Conservation (phyloP, 2,888 invertebrate genomes). For the Papilio protenor region DNA sequence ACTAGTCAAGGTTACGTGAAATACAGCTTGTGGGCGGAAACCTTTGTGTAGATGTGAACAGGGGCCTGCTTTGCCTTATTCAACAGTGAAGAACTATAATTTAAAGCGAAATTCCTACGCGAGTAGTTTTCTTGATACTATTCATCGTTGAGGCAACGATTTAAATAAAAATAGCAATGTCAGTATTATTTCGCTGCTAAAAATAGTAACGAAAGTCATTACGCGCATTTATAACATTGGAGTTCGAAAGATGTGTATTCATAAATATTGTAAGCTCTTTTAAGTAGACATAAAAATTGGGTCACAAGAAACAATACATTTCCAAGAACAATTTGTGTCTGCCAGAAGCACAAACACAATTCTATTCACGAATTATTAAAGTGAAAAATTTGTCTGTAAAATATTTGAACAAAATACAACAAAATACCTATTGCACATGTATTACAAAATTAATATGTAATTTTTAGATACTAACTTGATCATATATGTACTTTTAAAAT, state of each 20-base stretch:
- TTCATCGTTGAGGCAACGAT: no score
- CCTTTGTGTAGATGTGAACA: no score
- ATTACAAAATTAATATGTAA: no score
- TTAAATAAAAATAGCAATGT: no score
- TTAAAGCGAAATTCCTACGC: no score
- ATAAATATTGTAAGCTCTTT: constrained; percentile 26
- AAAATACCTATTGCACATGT: no score
- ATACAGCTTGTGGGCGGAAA: no score
- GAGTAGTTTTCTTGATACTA: no score
- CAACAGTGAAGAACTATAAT: no score
- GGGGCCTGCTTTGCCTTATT: no score
- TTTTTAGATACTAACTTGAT: no score
- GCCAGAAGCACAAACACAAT: constrained; percentile 38
- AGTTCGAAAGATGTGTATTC: constrained; percentile 14
- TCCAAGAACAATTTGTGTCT: constrained; percentile 46
- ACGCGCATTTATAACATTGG: constrained; percentile 7
- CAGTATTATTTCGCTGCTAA: neutral
- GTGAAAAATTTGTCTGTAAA: constrained; percentile 8
- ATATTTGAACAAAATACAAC: neutral
- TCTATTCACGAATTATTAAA: constrained; percentile 43
- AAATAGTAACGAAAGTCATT: constrained; percentile 8
- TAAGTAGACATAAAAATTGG: constrained; percentile 44
- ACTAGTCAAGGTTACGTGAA: no score
- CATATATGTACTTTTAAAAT: neutral
- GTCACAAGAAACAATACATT: constrained; percentile 44